Conservation (phyloP, 2,113 vertebrate genomes). For the Tachysurus vachellii region DNA sequence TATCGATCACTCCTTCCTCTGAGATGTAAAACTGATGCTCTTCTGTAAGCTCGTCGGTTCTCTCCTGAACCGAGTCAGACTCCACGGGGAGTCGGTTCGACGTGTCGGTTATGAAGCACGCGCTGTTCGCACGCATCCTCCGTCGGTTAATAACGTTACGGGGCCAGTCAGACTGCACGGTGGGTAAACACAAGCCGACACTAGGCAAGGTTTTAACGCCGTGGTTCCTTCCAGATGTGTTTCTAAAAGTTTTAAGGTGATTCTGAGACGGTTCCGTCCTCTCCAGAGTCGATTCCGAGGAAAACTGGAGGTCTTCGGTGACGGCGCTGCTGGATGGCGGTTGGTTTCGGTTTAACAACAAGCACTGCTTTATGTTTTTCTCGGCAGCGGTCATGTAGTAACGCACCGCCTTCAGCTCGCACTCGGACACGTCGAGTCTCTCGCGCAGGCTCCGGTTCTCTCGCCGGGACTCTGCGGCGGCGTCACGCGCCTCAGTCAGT, state of each 20-base stretch:
- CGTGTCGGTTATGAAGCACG: background rate
- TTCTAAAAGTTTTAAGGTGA: conserved; percentile 35
- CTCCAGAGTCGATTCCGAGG: background rate
- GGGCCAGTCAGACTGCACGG: conserved; percentile 55
- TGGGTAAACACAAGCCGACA: conserved; percentile 59
- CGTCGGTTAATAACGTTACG: conserved; percentile 43
- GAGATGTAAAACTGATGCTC: conserved; percentile 52
- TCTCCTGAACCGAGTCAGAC: background rate
- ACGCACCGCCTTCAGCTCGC: conserved; percentile 61
- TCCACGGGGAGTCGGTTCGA: background rate
- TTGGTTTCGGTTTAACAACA: conserved; percentile 54
- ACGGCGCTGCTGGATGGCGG: background rate
- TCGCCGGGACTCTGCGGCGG: conserved; percentile 57
- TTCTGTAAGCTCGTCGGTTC: conserved; percentile 32
- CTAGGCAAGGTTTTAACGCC: conserved; percentile 51
- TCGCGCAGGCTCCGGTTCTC: conserved; percentile 61
- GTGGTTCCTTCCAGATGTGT: conserved; percentile 36
- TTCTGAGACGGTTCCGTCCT: background rate
- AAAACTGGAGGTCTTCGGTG: background rate
- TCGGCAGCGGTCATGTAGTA: conserved; percentile 63
- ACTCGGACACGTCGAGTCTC: conserved; percentile 58
- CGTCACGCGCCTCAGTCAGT: conserved; percentile 55
- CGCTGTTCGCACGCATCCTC: conserved; percentile 24
- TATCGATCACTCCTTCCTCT: conserved; percentile 49
- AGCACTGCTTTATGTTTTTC: conserved; percentile 63